Percentiles rank a stretch among this genome's conserved stretches.
Conservation (phyloP, 2,888 invertebrate species). For the Caenorhabditis becei region DNA sequence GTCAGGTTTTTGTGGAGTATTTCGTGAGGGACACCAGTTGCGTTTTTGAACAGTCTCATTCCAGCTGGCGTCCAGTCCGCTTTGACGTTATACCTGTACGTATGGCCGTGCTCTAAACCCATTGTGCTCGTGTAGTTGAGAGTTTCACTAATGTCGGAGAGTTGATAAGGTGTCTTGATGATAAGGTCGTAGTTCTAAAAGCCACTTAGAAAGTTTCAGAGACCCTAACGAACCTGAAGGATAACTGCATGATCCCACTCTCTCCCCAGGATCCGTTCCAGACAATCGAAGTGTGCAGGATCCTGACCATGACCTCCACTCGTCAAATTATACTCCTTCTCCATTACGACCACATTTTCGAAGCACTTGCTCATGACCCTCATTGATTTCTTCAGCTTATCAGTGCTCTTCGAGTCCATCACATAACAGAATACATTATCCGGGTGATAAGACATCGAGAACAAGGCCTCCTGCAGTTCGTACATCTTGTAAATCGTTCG, state of each 20-base stretch:
- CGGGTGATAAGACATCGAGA: slow-evolving; percentile 50
- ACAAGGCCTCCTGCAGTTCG: slow-evolving; percentile 53
- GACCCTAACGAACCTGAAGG: slow-evolving; percentile 24
- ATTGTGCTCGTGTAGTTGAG: slow-evolving; percentile 54
- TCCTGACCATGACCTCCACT: slow-evolving; percentile 58
- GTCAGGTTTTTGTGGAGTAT: slow-evolving; percentile 40
- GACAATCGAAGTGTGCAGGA: slow-evolving; percentile 55
- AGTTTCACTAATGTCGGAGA: slow-evolving; percentile 44
- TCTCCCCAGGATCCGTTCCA: slow-evolving; percentile 29
- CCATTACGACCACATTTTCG: slow-evolving; percentile 38
- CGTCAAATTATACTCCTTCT: slow-evolving; percentile 43
- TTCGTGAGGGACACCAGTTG: slow-evolving; percentile 35
- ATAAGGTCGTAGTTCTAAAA: slow-evolving; percentile 46
- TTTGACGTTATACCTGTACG: slow-evolving; percentile 31
- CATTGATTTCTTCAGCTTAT: slow-evolving; percentile 27
- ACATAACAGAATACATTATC: slow-evolving; percentile 51
- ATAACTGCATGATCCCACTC: slow-evolving; percentile 51
- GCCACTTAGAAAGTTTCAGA: background rate
- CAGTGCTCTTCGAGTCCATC: slow-evolving; percentile 37
- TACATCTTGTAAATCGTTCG: slow-evolving; percentile 49
- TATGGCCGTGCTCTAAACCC: slow-evolving; percentile 45
- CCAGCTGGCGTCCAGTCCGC: slow-evolving; percentile 56
- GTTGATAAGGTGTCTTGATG: slow-evolving; percentile 45
- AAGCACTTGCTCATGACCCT: slow-evolving; percentile 38
- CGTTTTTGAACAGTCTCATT: slow-evolving; percentile 49